A percentile compares a stretch with the other conserved stretches of the same genome.
These are phyloP conservation scores for Tinamus guttatus DNA, from an alignment of 2,113 vertebrate species.

Conservation along the genomic window DNA sequence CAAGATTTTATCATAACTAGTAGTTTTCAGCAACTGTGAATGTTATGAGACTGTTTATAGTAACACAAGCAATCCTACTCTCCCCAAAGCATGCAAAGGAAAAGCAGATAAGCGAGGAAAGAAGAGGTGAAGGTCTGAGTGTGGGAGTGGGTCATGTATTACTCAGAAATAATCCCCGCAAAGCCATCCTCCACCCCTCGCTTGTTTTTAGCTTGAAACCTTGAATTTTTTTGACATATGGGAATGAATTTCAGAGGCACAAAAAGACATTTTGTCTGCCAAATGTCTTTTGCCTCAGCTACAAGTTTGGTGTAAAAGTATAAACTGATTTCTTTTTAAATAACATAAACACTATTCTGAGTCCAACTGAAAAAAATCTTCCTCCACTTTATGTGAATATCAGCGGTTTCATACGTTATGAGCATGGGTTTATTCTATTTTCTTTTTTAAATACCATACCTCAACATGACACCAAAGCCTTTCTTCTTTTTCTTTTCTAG, in stretches of 20 bases:
- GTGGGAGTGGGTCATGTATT: neutral
- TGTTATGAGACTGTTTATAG: neutral
- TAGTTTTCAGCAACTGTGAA: neutral
- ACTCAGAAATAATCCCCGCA: conserved; percentile 16
- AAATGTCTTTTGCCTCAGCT: conserved; percentile 69
- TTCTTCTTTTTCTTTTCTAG: conserved; percentile 92
- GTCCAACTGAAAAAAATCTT: conserved; percentile 65
- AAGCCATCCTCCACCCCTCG: neutral
- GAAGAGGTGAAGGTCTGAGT: neutral
- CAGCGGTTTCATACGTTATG: neutral
- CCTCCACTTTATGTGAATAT: neutral
- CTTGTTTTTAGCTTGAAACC: conserved; percentile 43
- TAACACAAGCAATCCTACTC: neutral
- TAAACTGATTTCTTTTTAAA: conserved; percentile 73
- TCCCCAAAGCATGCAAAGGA: neutral
- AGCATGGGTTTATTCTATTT: neutral
- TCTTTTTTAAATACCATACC: conserved; percentile 75
- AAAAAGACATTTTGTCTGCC: conserved; percentile 69
- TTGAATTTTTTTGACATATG: conserved; percentile 64
- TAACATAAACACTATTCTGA: conserved; percentile 71
- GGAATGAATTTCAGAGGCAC: conserved; percentile 70
- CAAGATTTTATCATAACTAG: neutral
- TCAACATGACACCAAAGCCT: conserved; percentile 89
- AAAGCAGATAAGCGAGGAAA: neutral
- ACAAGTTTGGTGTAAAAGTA: conserved; percentile 70